Percentiles rank a stretch among this genome's conserved stretches.
Conservation (phyloP, 92 coral and sea anemone genomes). For the Anthopleura xanthogrammica region DNA sequence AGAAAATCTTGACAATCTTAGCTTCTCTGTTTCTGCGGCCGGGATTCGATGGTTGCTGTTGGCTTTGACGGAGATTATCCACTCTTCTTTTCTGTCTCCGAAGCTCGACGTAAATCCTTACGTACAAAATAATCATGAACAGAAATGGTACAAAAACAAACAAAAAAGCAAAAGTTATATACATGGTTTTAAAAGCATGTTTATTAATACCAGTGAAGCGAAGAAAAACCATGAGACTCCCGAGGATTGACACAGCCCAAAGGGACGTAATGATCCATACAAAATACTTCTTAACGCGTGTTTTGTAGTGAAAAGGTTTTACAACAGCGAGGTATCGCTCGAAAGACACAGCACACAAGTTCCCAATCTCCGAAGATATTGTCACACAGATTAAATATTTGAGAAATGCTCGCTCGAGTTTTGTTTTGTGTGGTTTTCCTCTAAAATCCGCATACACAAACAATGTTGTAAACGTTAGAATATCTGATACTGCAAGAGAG, state of each 20-base stretch:
- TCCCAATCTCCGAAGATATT: slow-evolving; percentile 27
- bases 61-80: background rate
- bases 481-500: slow-evolving; percentile 28
- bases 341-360: slow-evolving; percentile 24
- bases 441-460: background rate
- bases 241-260: slow-evolving; percentile 3
- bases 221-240: slow-evolving; percentile 1
- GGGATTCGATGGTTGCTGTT: slow-evolving; percentile 11
- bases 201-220: background rate
- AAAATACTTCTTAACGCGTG: slow-evolving; percentile 3
- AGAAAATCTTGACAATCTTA: slow-evolving; percentile 15
- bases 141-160: slow-evolving; percentile 30
- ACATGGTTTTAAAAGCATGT: background rate
- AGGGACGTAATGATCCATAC: background rate
- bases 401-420: background rate
- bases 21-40: slow-evolving; percentile 15
- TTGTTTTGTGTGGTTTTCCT: background rate
- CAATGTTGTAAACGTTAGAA: background rate
- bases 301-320: slow-evolving; percentile 36
- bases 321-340: slow-evolving; percentile 33
- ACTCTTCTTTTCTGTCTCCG: slow-evolving; percentile 1
- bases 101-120: slow-evolving; percentile 7
- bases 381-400: slow-evolving; percentile 3
- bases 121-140: slow-evolving; percentile 23
- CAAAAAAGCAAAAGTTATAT: background rate